These are phyloP conservation scores for Dynastes hyllus DNA, from an alignment of 2,888 invertebrate genomes.

Conservation along the genomic window DNA sequence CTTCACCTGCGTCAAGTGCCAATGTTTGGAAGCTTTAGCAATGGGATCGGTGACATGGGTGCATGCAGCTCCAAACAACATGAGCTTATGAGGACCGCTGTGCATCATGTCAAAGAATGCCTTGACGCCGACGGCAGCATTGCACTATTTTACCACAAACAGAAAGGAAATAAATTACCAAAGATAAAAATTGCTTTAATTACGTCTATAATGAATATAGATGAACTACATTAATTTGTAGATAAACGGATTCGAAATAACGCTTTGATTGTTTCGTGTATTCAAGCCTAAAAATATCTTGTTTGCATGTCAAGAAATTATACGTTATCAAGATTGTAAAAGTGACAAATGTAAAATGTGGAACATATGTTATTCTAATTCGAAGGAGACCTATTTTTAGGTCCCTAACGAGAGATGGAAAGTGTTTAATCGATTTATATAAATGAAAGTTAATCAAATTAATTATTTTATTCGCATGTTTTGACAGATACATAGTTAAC, in stretches of 20 bases:
- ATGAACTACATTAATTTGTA: not conserved
- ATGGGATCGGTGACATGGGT: slow-evolving; percentile 98
- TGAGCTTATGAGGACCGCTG: slow-evolving; percentile 91
- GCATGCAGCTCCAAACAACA: slow-evolving; percentile 97
- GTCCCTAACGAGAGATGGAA: too few species aligned
- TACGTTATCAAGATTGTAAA: too few species aligned
- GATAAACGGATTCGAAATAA: not conserved
- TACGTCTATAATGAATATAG: too few species aligned
- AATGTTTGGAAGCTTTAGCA: slow-evolving; percentile 96
- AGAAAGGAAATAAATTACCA: slow-evolving; percentile 6
- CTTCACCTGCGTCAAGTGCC: slow-evolving; percentile 93
- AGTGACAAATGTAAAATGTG: too few species aligned
- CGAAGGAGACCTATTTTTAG: too few species aligned
- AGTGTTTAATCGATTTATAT: too few species aligned
- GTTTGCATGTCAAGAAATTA: too few species aligned
- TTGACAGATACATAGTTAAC: too few species aligned
- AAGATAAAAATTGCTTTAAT: not conserved
- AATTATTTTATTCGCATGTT: too few species aligned
- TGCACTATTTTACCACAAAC: slow-evolving; percentile 79
- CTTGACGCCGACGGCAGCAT: slow-evolving; percentile 94
- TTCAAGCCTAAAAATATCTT: too few species aligned
- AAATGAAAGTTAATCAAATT: too few species aligned
- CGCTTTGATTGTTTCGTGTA: not conserved
- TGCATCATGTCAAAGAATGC: slow-evolving; percentile 98
- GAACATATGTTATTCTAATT: too few species aligned